Evolutionary conservation across 2,797 vertebrate genomes (phyloP), one percentile per base, ranked within the genome.

Genomic region (Salmo trutta): DNA sequence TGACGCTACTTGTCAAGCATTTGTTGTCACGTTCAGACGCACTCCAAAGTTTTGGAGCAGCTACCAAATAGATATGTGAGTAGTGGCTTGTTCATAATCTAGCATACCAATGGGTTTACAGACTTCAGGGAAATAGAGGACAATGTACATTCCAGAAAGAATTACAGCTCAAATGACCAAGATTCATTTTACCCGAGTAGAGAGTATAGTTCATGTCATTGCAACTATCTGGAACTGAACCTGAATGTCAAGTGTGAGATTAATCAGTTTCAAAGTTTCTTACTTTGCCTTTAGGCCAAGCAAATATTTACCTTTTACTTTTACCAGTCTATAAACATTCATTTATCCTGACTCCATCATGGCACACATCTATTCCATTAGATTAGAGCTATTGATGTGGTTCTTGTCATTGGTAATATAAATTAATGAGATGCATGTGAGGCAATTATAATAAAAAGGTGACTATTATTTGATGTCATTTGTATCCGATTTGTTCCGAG

Each of bases 371-470:
- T 47, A 47, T 47, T 47, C 10, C 41, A 47, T 47, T 47, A 47
- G 0, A 47, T 47, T 47, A 14, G 41, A 71, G 80, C 75, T 83
- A 75, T 56, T 73, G n/a, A 21, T 33, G 27, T 17, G 31, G 27
- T 85, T 85, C 8, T 76, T 77, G 14, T 36, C 31, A 33, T 29
- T 17, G 15, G 16, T 68, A 17, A 68, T 47, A 70, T 41, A 72
- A 14, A 59, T 80, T 67, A 65, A 47, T 47, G 41, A 47, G 53
- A 12, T 83, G 73, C 70, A 78, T 75, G 7, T 79, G 53, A 87
- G 88, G 82, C 87, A 83, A 84, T 77, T 7, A 29, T 12, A 17
- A 54, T 72, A 54, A 72, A 71, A 71, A 47, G 16, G 10, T 47
- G 19, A 47, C 8, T 41, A 41, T 47, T 47, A 80, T 83, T 79